Base-by-base conservation (phyloP, 2,113 vertebrate genomes). In the Petrocephalus microphthalmus region DNA sequence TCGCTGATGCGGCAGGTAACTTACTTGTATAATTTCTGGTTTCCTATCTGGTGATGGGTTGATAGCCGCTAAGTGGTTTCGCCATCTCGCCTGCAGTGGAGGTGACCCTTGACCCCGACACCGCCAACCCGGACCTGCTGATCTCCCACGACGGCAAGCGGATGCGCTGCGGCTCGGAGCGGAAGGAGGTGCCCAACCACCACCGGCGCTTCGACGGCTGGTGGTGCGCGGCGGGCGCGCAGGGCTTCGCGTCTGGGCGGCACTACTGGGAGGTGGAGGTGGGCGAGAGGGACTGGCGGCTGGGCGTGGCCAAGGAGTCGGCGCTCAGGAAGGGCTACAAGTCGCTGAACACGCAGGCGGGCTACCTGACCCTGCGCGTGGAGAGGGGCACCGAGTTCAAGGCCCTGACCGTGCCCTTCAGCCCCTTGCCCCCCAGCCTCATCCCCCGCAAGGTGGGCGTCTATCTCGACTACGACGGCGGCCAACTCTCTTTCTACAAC, bases 191-290 rank as follows among this genome's bases (percentile, higher is more conserved):
- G 45, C 89, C 91, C 0, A 85, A 78, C 11, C 71, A 91, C 20
- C 89, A 22, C 37, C 90, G 2, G 0, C 93, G 94, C 87, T 96
- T 96, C 15, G 90, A 95, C 37, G 93, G 94, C 87, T 92, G 91
- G 94, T 94, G 93, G 52, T 96, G 96, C 5, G 95, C 95, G 0
- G 86, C 93, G 37, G 96, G 91, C 29, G 87, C 0, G 7, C 90
- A 94, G 42, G 89, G 92, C 37, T 96, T 94, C 91, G 1, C 88
- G 54, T 92, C 92, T 0, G 97, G 96, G 0, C 93, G 95, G 7
- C 93, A 94, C 89, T 96, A 94, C 93, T 97, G 97, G 97, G 96
- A 97, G 90, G 96, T 97, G 88, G 95, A 96, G 89, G 95, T 95
- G 0, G 94, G 97, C 0, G 89, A 96, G 7, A 95, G 96, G 0